A percentile compares a stretch with the other conserved stretches of the same genome.
phyloP scores from a whole-genome alignment of 1,140 invertebrate genomes.

The Oryctes rhinoceros region DNA sequence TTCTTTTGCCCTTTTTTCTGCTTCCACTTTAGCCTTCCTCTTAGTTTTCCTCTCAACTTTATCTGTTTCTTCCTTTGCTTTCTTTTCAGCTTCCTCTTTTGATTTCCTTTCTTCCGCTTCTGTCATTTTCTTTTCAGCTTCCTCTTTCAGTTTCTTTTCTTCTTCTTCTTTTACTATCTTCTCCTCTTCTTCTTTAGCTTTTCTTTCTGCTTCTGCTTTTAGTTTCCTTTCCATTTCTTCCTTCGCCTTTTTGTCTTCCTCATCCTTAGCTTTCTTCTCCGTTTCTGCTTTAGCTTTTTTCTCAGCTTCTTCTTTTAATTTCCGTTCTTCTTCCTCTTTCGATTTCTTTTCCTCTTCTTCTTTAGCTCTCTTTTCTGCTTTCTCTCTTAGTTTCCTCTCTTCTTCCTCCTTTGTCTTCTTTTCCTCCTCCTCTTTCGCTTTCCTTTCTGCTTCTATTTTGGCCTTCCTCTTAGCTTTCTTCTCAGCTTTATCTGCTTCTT shows the following conservation, averaged over 20 bases:
- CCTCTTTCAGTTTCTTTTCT: conserved; percentile 44
- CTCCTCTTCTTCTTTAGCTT: conserved; percentile 46
- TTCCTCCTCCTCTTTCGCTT: conserved; percentile 41
- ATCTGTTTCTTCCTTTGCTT: conserved; percentile 44
- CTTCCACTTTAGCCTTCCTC: conserved; percentile 16
- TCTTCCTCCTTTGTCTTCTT: conserved; percentile 46
- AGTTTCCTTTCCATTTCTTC: conserved; percentile 15
- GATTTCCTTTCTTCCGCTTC: conserved; percentile 47
- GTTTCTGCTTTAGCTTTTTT: conserved; percentile 47
- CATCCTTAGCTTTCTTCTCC: conserved; percentile 45
- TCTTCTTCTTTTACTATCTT: conserved; percentile 46
- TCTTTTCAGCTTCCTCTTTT: conserved; percentile 45
- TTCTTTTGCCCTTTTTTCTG: conserved; percentile 46
- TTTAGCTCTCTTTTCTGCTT: conserved; percentile 50
- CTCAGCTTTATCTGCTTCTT: conserved; percentile 47
- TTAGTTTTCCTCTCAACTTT: conserved; percentile 44
- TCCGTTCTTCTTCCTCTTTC: conserved; percentile 47
- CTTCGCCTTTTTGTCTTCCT: conserved; percentile 48
- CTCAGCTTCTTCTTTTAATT: conserved; percentile 45
- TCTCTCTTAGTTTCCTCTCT: conserved; percentile 51
- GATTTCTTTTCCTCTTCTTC: conserved; percentile 49
- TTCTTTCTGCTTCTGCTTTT: conserved; percentile 35
- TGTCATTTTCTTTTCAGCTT: not conserved
- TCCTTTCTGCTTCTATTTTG: conserved; percentile 43
- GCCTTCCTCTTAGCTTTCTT: conserved; percentile 43